Evolutionary conservation across 2,113 vertebrate genomes (phyloP).

Genomic region (Siniperca knerii): DNA sequence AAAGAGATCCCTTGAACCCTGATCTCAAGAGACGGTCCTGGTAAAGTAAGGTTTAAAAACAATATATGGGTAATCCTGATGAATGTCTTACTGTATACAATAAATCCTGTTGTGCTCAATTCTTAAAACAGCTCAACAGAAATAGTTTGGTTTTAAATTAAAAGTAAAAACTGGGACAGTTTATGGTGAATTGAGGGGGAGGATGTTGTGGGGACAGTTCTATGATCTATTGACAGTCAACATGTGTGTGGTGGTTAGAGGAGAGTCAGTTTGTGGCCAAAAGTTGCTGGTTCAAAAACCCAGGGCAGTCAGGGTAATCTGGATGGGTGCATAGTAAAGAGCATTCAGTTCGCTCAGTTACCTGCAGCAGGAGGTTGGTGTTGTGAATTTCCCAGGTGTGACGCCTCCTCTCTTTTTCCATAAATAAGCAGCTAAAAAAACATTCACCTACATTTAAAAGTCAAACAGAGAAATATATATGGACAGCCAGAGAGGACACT

Average conservation of each 20-base stretch:
- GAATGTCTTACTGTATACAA: background rate
- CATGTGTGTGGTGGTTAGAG: background rate
- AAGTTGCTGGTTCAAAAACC: background rate
- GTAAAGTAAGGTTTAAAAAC: background rate
- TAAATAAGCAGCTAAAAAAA: background rate
- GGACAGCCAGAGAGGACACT: background rate
- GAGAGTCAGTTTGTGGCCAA: background rate
- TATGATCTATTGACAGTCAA: constrained; percentile 28
- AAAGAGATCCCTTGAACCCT: background rate
- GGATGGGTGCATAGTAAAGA: background rate
- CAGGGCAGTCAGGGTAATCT: background rate
- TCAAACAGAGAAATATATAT: background rate
- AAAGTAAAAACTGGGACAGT: background rate
- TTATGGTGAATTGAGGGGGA: background rate
- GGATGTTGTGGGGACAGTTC: background rate
- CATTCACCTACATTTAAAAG: background rate
- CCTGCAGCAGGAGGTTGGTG: background rate
- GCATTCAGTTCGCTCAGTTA: background rate
- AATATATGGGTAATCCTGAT: no score
- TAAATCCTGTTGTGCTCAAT: background rate
- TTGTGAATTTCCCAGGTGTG: background rate
- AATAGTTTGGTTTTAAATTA: background rate
- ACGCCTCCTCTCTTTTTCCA: background rate
- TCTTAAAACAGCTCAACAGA: background rate
- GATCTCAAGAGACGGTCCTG: background rate